These are phyloP conservation scores for zebrafish (Danio rerio) DNA, from an alignment of 2,113 vertebrate genomes.

Conservation along the genomic window DNA sequence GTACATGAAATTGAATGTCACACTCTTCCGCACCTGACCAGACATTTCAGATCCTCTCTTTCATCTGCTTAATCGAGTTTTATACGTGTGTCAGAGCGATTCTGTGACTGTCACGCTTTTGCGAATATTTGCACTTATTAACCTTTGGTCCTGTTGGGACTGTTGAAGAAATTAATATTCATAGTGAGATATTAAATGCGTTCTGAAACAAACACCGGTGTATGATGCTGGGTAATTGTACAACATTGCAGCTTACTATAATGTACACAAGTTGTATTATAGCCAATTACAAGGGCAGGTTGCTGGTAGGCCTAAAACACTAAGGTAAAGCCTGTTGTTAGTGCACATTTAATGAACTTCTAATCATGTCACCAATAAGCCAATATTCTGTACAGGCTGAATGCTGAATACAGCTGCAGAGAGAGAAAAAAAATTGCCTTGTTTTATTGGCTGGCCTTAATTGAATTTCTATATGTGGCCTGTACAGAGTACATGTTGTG, in stretches of 20 bases:
- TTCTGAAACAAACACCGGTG: not conserved
- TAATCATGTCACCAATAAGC: slow-evolving; percentile 20
- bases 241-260: not conserved
- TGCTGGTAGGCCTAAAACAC: not conserved
- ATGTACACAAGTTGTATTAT: slow-evolving; percentile 10
- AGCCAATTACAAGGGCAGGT: slow-evolving; percentile 9
- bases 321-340: not conserved
- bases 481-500: too few relatives aligned
- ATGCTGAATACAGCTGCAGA: not conserved
- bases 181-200: slow-evolving; percentile 10
- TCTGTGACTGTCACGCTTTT: not conserved
- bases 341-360: slow-evolving; percentile 11
- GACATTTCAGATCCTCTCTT: slow-evolving; percentile 18
- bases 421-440: too few relatives aligned
- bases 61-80: slow-evolving; percentile 37
- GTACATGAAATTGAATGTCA: slow-evolving; percentile 42
- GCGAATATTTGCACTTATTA: slow-evolving; percentile 25
- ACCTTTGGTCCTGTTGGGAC: not conserved
- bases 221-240: slow-evolving; percentile 11
- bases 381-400: not conserved
- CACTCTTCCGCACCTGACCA: slow-evolving; percentile 26
- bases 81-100: not conserved
- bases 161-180: slow-evolving; percentile 21
- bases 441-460: too few relatives aligned
- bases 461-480: too few relatives aligned